Conservation (phyloP, 1,140 invertebrate genomes). For the Theocolax elegans region DNA sequence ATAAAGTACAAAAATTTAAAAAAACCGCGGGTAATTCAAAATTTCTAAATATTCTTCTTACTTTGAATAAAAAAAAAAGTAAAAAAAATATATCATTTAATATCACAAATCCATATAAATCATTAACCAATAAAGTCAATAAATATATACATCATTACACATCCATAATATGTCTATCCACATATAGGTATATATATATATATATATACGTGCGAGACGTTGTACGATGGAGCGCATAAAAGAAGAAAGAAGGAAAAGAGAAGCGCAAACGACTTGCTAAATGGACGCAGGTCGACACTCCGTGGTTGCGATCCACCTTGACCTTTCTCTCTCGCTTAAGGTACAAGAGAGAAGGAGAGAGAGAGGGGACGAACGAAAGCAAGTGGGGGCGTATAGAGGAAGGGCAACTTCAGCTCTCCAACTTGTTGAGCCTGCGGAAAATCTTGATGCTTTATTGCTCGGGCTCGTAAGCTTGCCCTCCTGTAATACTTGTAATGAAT, state of each 20-base stretch:
- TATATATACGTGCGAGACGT: not conserved
- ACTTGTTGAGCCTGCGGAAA: slow-evolving; percentile 40
- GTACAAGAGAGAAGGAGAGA: not conserved
- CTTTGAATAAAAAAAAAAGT: too few species aligned
- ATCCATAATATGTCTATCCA: too few species aligned
- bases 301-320: slow-evolving; percentile 16
- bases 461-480: slow-evolving; percentile 11
- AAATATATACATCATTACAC: too few species aligned
- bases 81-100: too few species aligned
- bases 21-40: too few species aligned
- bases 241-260: not conserved
- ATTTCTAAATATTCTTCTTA: too few species aligned
- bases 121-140: too few species aligned
- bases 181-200: too few species aligned
- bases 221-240: not conserved
- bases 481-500: slow-evolving; percentile 30
- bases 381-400: slow-evolving; percentile 15
- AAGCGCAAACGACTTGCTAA: not conserved
- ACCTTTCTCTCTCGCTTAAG: slow-evolving; percentile 34
- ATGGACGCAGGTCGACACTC: slow-evolving; percentile 3
- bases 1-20: too few species aligned
- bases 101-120: too few species aligned
- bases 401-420: slow-evolving; percentile 38
- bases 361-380: not conserved
- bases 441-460: slow-evolving; percentile 38